A percentile compares a stretch with the other conserved stretches of the same genome.
phyloP scores from a whole-genome alignment of 2,888 invertebrate genomes.

The Chloroclystis v-ata region DNA sequence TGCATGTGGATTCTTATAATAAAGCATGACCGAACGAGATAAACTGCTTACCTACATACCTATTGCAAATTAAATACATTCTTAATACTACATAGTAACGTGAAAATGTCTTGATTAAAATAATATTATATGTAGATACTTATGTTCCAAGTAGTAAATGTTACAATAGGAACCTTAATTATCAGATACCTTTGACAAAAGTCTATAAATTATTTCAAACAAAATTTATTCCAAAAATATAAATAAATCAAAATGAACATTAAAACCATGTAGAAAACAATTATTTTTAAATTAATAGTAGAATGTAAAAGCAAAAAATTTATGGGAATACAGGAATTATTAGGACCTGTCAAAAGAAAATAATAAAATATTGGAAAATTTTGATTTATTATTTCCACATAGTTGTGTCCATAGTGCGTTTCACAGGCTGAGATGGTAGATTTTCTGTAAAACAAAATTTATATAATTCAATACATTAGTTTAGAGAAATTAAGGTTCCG shows the following conservation, averaged over 20 bases:
- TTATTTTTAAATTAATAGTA: conserved; percentile 49
- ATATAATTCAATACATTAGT: conserved; percentile 62
- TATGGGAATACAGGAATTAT: conserved; percentile 65
- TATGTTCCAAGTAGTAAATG: conserved; percentile 23
- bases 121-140: conserved; percentile 5
- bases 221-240: conserved; percentile 77
- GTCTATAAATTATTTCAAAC: conserved; percentile 59
- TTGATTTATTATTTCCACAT: conserved; percentile 78
- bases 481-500: conserved; percentile 72
- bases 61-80: conserved; percentile 10
- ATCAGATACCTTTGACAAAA: conserved; percentile 61
- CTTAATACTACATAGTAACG: conserved; percentile 23
- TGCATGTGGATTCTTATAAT: background rate
- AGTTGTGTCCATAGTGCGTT: conserved; percentile 76
- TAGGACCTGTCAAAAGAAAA: conserved; percentile 74
- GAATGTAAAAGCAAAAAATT: conserved; percentile 63
- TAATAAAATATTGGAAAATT: conserved; percentile 71
- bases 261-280: conserved; percentile 76
- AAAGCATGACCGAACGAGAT: conserved; percentile 2
- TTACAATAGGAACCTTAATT: conserved; percentile 70
- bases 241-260: conserved; percentile 73
- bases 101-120: conserved; percentile 14
- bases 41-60: conserved; percentile 3
- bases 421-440: conserved; percentile 74
- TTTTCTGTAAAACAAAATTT: conserved; percentile 75